Evolutionary conservation across 1,140 invertebrate species (phyloP).

Genomic region (Nilaparvata lugens): DNA sequence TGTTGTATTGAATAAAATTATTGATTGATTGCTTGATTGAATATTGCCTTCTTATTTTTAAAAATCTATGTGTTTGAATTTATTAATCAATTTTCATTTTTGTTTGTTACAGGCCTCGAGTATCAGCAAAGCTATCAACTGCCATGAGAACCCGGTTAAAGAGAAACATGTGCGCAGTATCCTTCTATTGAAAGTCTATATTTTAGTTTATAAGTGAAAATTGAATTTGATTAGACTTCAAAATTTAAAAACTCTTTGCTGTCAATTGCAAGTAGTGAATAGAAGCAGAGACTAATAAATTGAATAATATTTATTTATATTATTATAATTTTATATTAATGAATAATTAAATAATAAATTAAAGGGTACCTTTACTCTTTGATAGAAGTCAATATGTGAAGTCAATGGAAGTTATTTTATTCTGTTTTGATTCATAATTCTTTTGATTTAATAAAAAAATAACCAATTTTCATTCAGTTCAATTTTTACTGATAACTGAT

Average conservation of each 20-base stretch:
- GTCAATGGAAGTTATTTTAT: too few relatives aligned
- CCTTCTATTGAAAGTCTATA: conserved; percentile 42
- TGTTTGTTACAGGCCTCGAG: conserved; percentile 57
- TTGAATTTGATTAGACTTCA: background rate
- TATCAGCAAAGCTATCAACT: conserved; percentile 85
- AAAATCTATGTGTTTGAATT: background rate
- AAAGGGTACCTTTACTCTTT: too few relatives aligned
- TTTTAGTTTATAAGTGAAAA: too few relatives aligned
- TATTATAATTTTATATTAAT: background rate
- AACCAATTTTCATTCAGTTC: too few relatives aligned
- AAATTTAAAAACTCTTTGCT: background rate
- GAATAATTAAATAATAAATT: background rate
- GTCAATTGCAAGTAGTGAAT: background rate
- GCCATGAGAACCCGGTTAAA: conserved; percentile 82
- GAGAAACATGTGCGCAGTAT: conserved; percentile 93
- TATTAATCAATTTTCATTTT: conserved; percentile 4
- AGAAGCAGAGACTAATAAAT: background rate
- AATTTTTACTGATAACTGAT: too few relatives aligned
- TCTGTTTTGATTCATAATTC: too few relatives aligned
- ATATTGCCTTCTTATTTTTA: background rate
- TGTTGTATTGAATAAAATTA: too few relatives aligned
- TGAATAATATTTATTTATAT: background rate
- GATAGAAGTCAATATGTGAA: too few relatives aligned
- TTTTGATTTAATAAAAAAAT: too few relatives aligned
- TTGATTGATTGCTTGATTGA: too few relatives aligned